Evolutionary conservation across 2,888 invertebrate genomes (phyloP).

Genomic region (Bhutanitis thaidina): DNA sequence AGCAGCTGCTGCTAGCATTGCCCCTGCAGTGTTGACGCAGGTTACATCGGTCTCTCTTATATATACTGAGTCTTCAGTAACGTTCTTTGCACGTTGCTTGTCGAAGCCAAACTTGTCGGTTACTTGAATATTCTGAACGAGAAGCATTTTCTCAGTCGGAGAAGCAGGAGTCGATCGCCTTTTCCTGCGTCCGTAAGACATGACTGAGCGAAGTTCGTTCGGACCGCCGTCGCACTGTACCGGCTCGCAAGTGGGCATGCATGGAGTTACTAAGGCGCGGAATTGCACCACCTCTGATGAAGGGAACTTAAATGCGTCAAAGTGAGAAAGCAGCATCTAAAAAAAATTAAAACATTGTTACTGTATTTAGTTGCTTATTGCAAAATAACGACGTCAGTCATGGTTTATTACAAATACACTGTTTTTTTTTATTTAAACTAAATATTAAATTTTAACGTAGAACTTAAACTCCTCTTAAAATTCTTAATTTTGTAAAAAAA

Average conservation of each 20-base stretch:
- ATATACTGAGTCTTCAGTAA: slow-evolving; percentile 86
- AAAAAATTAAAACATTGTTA: slow-evolving; percentile 31
- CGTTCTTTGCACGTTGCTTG: slow-evolving; percentile 82
- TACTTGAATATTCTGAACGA: slow-evolving; percentile 95
- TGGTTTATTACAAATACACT: no score
- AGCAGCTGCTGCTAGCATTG: slow-evolving; percentile 91
- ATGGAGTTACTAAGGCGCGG: slow-evolving; percentile 96
- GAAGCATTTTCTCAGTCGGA: slow-evolving; percentile 88
- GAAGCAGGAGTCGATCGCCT: slow-evolving; percentile 82
- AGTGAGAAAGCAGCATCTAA: slow-evolving; percentile 91
- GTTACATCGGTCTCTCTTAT: slow-evolving; percentile 81
- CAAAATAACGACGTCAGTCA: no score
- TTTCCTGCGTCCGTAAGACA: slow-evolving; percentile 91
- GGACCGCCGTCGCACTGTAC: slow-evolving; percentile 93
- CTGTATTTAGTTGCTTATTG: no score
- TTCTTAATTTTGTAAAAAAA: no score
- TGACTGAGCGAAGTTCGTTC: slow-evolving; percentile 89
- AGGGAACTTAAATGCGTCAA: slow-evolving; percentile 98
- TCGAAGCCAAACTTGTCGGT: slow-evolving; percentile 95
- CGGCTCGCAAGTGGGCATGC: slow-evolving; percentile 95
- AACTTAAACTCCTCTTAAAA: no score
- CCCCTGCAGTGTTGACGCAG: slow-evolving; percentile 88
- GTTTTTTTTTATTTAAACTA: no score
- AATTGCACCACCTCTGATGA: slow-evolving; percentile 97
- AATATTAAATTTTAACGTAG: no score